Evolutionary conservation across 2,888 invertebrate genomes (phyloP).

Genomic region (Leptinotarsa tumamoca): DNA sequence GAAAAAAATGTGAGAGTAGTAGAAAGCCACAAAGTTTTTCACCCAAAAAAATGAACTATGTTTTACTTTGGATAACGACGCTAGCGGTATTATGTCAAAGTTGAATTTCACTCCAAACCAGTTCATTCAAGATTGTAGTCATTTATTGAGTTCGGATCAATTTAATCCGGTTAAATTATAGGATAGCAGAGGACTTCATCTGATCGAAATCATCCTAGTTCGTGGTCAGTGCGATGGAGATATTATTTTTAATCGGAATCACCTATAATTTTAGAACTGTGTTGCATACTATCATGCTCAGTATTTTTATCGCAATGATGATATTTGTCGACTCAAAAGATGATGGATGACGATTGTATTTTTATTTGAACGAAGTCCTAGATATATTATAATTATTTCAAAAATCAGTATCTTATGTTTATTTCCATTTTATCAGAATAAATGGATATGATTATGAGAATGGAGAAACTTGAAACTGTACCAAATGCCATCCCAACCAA

Average conservation of each 20-base stretch:
- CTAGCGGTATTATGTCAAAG: conserved; percentile 1
- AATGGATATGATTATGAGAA: too few species aligned
- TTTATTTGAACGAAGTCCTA: background rate
- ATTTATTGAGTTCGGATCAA: conserved; percentile 7
- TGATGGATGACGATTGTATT: background rate
- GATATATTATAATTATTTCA: too few species aligned
- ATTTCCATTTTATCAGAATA: too few species aligned
- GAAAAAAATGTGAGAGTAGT: too few species aligned
- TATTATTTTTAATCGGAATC: conserved; percentile 1
- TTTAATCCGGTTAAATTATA: conserved; percentile 7
- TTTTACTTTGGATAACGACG: background rate
- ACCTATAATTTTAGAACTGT: background rate
- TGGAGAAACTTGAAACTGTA: too few species aligned
- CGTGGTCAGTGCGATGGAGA: conserved; percentile 11
- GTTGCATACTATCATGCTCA: background rate
- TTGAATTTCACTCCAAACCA: conserved; percentile 10
- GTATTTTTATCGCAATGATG: background rate
- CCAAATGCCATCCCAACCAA: too few species aligned
- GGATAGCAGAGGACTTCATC: background rate
- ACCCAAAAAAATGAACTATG: background rate
- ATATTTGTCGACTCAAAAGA: background rate
- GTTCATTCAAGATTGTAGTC: conserved; percentile 5
- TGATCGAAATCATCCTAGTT: conserved; percentile 8
- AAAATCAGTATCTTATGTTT: too few species aligned
- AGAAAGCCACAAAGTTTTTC: background rate